Percentiles rank a stretch among this genome's conserved stretches.
Conservation (phyloP, 2,113 vertebrate genomes). For the Calyptommatus sinebrachiatus region DNA sequence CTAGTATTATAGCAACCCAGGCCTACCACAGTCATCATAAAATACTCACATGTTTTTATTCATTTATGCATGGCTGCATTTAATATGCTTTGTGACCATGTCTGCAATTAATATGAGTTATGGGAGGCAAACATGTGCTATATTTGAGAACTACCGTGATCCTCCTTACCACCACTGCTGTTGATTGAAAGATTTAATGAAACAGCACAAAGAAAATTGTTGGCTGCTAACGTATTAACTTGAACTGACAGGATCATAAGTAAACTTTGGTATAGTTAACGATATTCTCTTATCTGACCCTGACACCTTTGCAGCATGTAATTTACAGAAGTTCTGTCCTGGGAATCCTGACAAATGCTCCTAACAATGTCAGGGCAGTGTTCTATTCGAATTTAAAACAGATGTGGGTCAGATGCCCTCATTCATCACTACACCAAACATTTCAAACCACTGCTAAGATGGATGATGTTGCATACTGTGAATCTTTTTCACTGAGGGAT, state of each 20-base stretch:
- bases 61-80: slow-evolving; percentile 79
- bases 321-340: slow-evolving; percentile 89
- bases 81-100: slow-evolving; percentile 73
- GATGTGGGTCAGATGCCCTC: slow-evolving; percentile 85
- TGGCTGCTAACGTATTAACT: slow-evolving; percentile 67
- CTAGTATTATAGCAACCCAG: slow-evolving; percentile 50
- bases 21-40: slow-evolving; percentile 65
- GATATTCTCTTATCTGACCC: slow-evolving; percentile 86
- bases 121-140: slow-evolving; percentile 71
- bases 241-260: slow-evolving; percentile 69
- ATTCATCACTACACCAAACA: slow-evolving; percentile 76
- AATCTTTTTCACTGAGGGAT: slow-evolving; percentile 46
- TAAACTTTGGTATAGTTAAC: slow-evolving; percentile 77
- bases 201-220: slow-evolving; percentile 67
- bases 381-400: slow-evolving; percentile 90
- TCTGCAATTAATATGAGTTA: slow-evolving; percentile 81
- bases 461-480: slow-evolving; percentile 81
- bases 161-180: slow-evolving; percentile 25
- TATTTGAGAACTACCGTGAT: slow-evolving; percentile 56
- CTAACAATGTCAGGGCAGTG: slow-evolving; percentile 83
- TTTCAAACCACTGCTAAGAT: slow-evolving; percentile 64
- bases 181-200: slow-evolving; percentile 74
- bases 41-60: slow-evolving; percentile 81
- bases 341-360: slow-evolving; percentile 85
- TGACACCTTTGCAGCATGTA: slow-evolving; percentile 87